These are phyloP conservation scores for Drosophila sordidapex DNA, from an alignment of 2,888 invertebrate species.

Conservation along the genomic window DNA sequence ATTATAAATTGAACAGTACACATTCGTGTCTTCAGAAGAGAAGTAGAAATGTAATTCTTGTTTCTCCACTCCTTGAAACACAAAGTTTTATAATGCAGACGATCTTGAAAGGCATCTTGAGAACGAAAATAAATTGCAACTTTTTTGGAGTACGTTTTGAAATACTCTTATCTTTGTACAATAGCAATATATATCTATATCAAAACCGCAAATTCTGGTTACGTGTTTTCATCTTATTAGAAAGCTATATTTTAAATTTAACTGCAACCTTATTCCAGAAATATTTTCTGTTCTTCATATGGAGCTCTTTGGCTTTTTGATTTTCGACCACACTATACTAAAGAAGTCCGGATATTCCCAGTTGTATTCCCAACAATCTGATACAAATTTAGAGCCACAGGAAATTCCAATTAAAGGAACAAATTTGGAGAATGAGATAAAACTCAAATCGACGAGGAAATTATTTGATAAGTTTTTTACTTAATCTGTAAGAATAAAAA, in stretches of 20 bases:
- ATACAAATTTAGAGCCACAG: background rate
- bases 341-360: background rate
- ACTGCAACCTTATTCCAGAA: background rate
- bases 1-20: background rate
- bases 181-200: background rate
- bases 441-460: background rate
- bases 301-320: background rate
- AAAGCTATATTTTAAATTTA: no score
- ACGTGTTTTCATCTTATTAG: background rate
- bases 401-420: background rate
- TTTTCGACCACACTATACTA: background rate
- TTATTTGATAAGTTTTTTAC: background rate
- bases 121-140: background rate
- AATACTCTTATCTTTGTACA: background rate
- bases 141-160: background rate
- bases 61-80: background rate
- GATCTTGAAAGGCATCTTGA: background rate
- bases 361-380: background rate
- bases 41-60: background rate
- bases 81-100: background rate
- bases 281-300: background rate
- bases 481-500: background rate
- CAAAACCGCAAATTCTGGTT: background rate
- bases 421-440: background rate
- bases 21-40: background rate